Evolutionary conservation across 2,888 invertebrate genomes (phyloP), one percentile per base, ranked within the genome.

Genomic region (Drosophila paramelanica): DNA sequence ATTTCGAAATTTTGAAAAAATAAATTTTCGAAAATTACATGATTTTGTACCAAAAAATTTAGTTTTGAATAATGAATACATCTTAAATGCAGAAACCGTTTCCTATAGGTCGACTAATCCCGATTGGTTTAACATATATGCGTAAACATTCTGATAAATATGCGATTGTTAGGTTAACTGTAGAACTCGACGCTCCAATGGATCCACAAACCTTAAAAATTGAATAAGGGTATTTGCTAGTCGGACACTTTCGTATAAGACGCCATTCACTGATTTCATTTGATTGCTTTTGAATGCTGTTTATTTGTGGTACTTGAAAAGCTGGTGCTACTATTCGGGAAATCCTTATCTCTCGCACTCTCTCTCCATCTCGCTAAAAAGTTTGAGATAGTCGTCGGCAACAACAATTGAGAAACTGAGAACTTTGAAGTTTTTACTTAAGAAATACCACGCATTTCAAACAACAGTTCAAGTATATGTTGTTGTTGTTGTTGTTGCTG

Each of bases 381-480:
- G 73, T 77, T 72, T 56, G 65, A 47, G 72, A 87, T 79, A 79
- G 65, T 68, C 76, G 66, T 71, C 71, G 56, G 38, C 23, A 33
- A 58, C 14, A 56, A 50, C 49, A 65, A 61, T 58, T 59, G 57
- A 43, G 53, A 57, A 53, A 60, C 46, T 55, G 66, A 67, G 42
- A 67, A 67, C 61, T 71, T 75, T 71, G 55, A 64, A 77, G 68
- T 68, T 65, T 42, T 47, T 36, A 53, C 36, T 58, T 11, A 50
- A 47, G 14, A 45, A 42, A 61, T 70, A 31, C 50, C 39, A 41
- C 43, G 46, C 43, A 59, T 61, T 65, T 65, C 41, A 33, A 56
- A 49, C 56, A 23, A 43, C 51, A 42, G 45, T 62, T 56, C 31
- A 49, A 57, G 50, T 62, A 36, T 4, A 36, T 13, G 20, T 38